Evolutionary conservation across 2,888 invertebrate species (phyloP).

Genomic region (Didymodactylos carnosus): DNA sequence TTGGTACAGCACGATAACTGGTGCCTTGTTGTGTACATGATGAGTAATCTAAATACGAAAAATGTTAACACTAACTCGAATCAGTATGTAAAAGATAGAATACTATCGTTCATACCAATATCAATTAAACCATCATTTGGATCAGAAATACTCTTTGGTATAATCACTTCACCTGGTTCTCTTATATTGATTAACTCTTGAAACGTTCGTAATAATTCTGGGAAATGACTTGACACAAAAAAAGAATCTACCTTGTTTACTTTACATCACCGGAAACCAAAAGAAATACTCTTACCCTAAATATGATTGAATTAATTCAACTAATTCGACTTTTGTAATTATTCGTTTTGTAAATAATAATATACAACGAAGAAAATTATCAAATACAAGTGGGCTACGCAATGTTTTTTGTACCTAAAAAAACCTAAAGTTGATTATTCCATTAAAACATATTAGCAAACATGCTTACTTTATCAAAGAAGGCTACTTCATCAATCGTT

Average conservation of each 20-base stretch:
- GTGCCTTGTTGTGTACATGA: conserved; percentile 85
- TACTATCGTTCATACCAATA: not conserved
- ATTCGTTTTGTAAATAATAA: conserved; percentile 80
- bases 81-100: no score
- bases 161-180: not conserved
- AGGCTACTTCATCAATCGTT: conserved; percentile 29
- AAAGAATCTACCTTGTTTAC: not conserved
- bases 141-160: not conserved
- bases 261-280: not conserved
- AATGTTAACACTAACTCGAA: no score
- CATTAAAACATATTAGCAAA: not conserved
- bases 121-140: not conserved
- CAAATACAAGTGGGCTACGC: conserved; percentile 66
- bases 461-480: conserved; percentile 64
- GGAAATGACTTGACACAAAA: not conserved
- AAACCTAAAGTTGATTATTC: not conserved
- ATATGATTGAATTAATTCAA: conserved; percentile 69
- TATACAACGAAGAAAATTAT: conserved; percentile 77
- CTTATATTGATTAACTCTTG: not conserved
- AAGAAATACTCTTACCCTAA: conserved; percentile 40
- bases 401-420: conserved; percentile 47
- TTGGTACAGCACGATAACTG: conserved; percentile 70
- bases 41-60: conserved; percentile 67
- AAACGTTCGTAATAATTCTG: not conserved
- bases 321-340: conserved; percentile 66